phyloP scores from a whole-genome alignment of 92 coral and sea anemone genomes.

The Meandrina meandrites region DNA sequence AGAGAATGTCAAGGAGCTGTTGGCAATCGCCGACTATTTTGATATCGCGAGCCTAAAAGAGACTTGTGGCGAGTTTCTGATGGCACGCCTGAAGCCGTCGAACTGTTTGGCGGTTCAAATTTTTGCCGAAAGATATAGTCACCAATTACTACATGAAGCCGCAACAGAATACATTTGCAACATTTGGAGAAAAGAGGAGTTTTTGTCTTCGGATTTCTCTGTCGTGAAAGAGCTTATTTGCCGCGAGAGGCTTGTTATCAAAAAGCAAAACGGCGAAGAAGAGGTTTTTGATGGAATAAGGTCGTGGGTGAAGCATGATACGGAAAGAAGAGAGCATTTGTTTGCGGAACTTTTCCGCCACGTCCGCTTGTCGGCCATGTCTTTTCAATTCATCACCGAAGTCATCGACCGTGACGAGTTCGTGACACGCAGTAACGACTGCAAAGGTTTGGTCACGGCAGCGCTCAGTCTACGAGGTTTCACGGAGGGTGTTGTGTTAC shows the following conservation, averaged over 20 bases:
- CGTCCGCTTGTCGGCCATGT: slow-evolving; percentile 34
- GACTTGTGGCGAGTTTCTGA: slow-evolving; percentile 28
- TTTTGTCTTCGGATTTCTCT: slow-evolving; percentile 3
- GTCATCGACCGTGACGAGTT: slow-evolving; percentile 28
- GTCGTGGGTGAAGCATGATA: slow-evolving; percentile 23
- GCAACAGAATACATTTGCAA: slow-evolving; percentile 32
- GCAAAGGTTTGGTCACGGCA: slow-evolving; percentile 18
- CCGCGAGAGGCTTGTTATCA: slow-evolving; percentile 17
- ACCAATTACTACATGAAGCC: slow-evolving; percentile 10
- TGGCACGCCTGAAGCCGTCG: slow-evolving; percentile 12
- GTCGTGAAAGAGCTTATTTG: slow-evolving; percentile 22
- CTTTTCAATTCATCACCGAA: slow-evolving; percentile 4
- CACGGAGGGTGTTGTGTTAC: slow-evolving; percentile 39
- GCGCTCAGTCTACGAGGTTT: slow-evolving; percentile 35
- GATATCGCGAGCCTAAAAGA: slow-evolving; percentile 20
- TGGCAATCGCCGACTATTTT: slow-evolving; percentile 24
- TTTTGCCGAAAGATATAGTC: slow-evolving; percentile 28
- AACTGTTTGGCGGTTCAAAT: slow-evolving; percentile 39
- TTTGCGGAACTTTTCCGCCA: slow-evolving; percentile 29
- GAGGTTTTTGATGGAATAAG: slow-evolving; percentile 36
- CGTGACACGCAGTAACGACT: slow-evolving; percentile 34
- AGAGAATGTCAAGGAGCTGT: slow-evolving; percentile 8
- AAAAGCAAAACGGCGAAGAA: slow-evolving; percentile 32
- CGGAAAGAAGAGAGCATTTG: slow-evolving; percentile 9
- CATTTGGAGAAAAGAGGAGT: slow-evolving; percentile 36